Evolutionary conservation across 2,888 invertebrate species (phyloP).

Genomic region (Nemotelus pantherinus): DNA sequence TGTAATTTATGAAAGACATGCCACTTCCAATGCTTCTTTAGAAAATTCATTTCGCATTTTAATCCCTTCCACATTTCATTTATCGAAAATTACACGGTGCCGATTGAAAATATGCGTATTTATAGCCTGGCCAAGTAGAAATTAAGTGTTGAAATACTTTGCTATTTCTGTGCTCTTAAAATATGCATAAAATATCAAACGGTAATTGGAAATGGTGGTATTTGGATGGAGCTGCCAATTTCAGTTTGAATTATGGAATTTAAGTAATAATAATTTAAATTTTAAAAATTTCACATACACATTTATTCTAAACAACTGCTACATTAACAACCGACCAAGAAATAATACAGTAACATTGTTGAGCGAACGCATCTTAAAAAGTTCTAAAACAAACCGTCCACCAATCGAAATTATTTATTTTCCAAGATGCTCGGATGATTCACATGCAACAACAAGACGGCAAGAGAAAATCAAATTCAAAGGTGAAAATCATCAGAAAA

Average conservation of each 20-base stretch:
- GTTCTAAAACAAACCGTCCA: too few relatives aligned
- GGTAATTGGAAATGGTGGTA: constrained; percentile 2
- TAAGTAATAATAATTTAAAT: too few relatives aligned
- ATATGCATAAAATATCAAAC: neutral
- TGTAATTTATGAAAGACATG: too few relatives aligned
- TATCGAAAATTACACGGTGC: constrained; percentile 37
- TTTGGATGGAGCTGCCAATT: neutral
- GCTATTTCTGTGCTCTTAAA: constrained; percentile 17
- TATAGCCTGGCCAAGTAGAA: constrained; percentile 18
- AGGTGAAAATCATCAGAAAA: constrained; percentile 33
- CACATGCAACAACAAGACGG: neutral
- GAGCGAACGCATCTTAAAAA: too few relatives aligned
- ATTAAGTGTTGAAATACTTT: constrained; percentile 31
- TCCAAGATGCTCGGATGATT: neutral
- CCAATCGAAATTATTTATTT: too few relatives aligned
- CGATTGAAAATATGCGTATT: constrained; percentile 19
- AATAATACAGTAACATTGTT: too few relatives aligned
- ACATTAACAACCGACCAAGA: too few relatives aligned
- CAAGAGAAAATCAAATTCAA: neutral
- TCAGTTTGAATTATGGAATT: too few relatives aligned
- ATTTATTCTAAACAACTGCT: too few relatives aligned
- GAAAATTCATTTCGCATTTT: neutral
- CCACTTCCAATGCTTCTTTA: too few relatives aligned
- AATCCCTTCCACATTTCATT: constrained; percentile 11
- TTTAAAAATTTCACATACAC: too few relatives aligned